Base-by-base conservation (phyloP, 2,113 vertebrate species). In the Amphilophus citrinellus region DNA sequence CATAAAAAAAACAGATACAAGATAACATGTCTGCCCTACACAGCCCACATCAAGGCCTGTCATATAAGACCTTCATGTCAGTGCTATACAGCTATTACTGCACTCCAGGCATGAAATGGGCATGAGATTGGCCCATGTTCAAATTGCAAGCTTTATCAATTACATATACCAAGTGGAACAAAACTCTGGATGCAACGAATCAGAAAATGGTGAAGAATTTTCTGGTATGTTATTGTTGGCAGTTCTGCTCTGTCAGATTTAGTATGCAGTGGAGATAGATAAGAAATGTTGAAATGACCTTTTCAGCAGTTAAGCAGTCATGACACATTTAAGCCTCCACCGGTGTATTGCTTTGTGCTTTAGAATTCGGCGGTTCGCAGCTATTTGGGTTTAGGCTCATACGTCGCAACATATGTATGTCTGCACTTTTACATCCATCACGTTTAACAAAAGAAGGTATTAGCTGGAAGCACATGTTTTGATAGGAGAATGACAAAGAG, bases 171-270 rank as follows among this genome's bases (percentile, higher is more conserved):
- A 13, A 56, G 50, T 63, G 63, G 73, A 88, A 58, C 76, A 83
- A 83, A 89, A 71, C 77, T 82, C 61, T 47, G 44, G 61, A 80
- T 71, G 66, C 44, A 68, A 4, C 37, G 14, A 63, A 82, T 85
- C 59, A 75, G 35, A 58, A 86, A 84, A 76, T 59, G 83, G n/a
- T 10, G 63, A 58, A n/a, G 50, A 80, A 79, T 83, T 66, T 61
- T 65, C 42, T 56, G 79, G 83, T 79, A 82, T 90, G 89, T 90
- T 91, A 57, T 79, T 89, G 83, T 87, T 93, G 84, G 86, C 81
- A 50, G 77, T 56, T 82, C 58, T 81, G 73, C 83, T 84, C 44
- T 73, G 80, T 59, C 56, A 80, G 62, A 85, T 79, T 76, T 22
- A 88, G 68, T 47, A 32, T 61, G 66, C 60, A 84, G 60, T 20